These are phyloP conservation scores for Rhinogobius similis DNA, from an alignment of 2,113 vertebrate genomes.

Conservation along the genomic window DNA sequence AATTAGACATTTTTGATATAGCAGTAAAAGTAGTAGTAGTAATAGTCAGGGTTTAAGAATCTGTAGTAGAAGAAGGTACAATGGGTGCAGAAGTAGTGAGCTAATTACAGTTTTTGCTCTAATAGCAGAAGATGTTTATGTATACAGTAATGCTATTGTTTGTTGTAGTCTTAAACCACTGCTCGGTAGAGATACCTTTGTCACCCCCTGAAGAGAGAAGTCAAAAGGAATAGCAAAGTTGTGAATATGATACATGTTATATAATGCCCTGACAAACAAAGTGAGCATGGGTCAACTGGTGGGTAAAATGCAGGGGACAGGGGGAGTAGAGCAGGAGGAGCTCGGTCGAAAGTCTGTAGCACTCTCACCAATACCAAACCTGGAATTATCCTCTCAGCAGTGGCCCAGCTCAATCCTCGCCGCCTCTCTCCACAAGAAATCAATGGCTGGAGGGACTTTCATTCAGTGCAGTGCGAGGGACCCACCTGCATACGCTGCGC, in stretches of 20 bases:
- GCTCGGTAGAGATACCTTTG: neutral
- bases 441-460: conserved; percentile 46
- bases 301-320: conserved; percentile 53
- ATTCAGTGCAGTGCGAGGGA: conserved; percentile 18
- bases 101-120: neutral
- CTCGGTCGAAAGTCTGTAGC: conserved; percentile 54
- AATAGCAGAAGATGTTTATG: neutral
- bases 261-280: conserved; percentile 21
- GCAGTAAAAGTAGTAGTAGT: neutral
- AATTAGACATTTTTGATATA: neutral
- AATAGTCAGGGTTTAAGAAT: too few relatives aligned
- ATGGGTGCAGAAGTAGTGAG: too few relatives aligned
- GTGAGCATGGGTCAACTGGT: conserved; percentile 30
- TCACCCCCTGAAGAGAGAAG: neutral
- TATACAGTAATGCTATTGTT: neutral
- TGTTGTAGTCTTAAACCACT: neutral
- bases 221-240: neutral
- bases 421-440: conserved; percentile 49
- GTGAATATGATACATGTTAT: neutral
- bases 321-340: conserved; percentile 44
- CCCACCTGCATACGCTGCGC: conserved; percentile 30
- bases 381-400: conserved; percentile 71
- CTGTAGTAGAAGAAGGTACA: too few relatives aligned
- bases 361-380: conserved; percentile 64
- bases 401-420: conserved; percentile 48